phyloP scores from a whole-genome alignment of 2,797 vertebrate species.

The Microctenopoma stevenorrisi region DNA sequence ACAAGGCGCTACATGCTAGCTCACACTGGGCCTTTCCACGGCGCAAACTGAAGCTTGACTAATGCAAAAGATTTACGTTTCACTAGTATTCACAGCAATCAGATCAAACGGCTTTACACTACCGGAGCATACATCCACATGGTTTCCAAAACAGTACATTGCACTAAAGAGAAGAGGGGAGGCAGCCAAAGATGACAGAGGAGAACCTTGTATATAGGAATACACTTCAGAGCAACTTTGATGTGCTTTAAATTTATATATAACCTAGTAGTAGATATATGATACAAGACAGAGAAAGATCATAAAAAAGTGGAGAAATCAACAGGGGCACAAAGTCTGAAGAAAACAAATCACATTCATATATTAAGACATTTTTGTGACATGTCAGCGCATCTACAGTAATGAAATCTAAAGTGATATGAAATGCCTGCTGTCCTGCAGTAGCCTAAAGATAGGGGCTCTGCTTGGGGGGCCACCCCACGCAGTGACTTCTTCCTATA shows the following conservation, averaged over 20 bases:
- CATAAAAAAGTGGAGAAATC: conserved; percentile 55
- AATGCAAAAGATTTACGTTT: conserved; percentile 22
- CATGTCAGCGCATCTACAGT: conserved; percentile 79
- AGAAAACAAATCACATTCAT: conserved; percentile 77
- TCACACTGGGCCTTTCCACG: conserved; percentile 3
- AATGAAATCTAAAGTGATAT: conserved; percentile 75
- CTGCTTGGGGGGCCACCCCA: conserved; percentile 51
- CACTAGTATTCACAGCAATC: conserved; percentile 64
- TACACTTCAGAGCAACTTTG: conserved; percentile 61
- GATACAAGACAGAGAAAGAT: conserved; percentile 52
- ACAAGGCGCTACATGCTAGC: conserved; percentile 37
- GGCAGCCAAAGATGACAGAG: conserved; percentile 33
- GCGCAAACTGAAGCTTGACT: conserved; percentile 30
- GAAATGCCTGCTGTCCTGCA: conserved; percentile 73
- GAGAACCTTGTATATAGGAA: conserved; percentile 45
- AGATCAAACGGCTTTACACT: conserved; percentile 38
- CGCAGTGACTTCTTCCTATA: conserved; percentile 54
- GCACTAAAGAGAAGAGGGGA: conserved; percentile 58
- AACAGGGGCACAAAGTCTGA: conserved; percentile 45
- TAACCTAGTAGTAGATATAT: conserved; percentile 49
- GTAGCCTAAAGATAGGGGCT: conserved; percentile 59
- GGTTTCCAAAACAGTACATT: conserved; percentile 69
- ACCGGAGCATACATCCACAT: conserved; percentile 55
- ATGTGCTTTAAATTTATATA: conserved; percentile 72
- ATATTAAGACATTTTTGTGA: conserved; percentile 85